These are phyloP conservation scores for honey bee (Apis mellifera) DNA, from an alignment of 1,140 invertebrate genomes.

Conservation along the genomic window DNA sequence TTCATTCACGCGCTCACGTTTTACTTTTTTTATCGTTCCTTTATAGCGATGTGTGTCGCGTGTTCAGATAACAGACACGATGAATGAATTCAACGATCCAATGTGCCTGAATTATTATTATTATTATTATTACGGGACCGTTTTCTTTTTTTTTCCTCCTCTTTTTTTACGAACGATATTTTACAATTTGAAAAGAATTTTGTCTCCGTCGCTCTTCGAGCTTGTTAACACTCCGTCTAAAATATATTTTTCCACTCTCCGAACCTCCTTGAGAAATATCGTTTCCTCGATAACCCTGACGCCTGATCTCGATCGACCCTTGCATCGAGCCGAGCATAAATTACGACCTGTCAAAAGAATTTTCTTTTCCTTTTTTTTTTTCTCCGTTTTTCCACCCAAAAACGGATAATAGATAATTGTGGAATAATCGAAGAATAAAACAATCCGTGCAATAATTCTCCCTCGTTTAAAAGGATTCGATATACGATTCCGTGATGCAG, in stretches of 20 bases:
- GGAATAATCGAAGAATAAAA: too few species aligned
- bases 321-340: constrained; percentile 9
- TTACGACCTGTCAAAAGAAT: neutral
- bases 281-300: constrained; percentile 24
- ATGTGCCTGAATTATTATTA: neutral
- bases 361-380: too few species aligned
- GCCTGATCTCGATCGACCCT: constrained; percentile 13
- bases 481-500: too few species aligned
- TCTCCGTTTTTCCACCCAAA: too few species aligned
- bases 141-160: too few species aligned
- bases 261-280: neutral
- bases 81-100: neutral
- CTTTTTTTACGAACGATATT: too few species aligned
- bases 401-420: too few species aligned
- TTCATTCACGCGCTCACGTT: neutral
- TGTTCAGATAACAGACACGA: neutral
- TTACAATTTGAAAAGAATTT: too few species aligned
- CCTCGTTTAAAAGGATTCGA: too few species aligned
- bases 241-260: neutral
- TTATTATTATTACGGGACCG: too few species aligned
- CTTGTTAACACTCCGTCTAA: neutral
- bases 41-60: neutral
- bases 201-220: neutral
- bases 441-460: too few species aligned
- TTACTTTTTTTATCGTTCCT: neutral